Evolutionary conservation across 2,797 vertebrate genomes (phyloP), one percentile per base, ranked within the genome.

Genomic region (Rousettus madagascariensis): DNA sequence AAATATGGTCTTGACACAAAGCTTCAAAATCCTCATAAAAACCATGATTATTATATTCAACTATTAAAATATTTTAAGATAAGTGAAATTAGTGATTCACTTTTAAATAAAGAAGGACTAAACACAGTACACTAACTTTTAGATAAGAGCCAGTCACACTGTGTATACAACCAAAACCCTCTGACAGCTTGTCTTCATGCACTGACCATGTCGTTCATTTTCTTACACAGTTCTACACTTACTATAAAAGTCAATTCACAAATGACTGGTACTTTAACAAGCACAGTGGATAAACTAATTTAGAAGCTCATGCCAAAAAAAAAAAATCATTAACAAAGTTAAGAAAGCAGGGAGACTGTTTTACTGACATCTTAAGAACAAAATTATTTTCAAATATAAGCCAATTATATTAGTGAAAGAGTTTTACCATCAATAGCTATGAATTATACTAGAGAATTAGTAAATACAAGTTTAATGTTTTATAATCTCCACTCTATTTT

Each of bases 21-120:
- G 98, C 97, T 97, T 97, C 96, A 91, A 98, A 98, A 97, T 94
- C 95, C 97, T 97, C 96, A 96, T 97, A 98, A 98, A 98, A 98
- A 94, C 89, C 93, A 96, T 98, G 98, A 98, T 98, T 98, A 97
- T 94, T 98, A 98, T 97, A 96, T 96, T 97, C 95, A 96, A 97
- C 97, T 98, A 98, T 98, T 98, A 98, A 98, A 98, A 98, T 98
- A 97, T 98, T 98, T 98, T 98, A 98, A 97, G 98, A 78, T 98
- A 98, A 97, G 96, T 96, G 95, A 98, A 98, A 97, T 98, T 95
- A 97, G 96, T 97, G 94, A 98, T 98, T 96, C 88, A 92, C 95
- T 98, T 97, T 97, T 89, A 98, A 98, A 97, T 79, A 90, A 98
- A 96, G 96, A 97, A 96, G 95, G 74, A 86, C 90, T 97, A 96